phyloP scores from a whole-genome alignment of 2,797 vertebrate genomes.

The Microctenopoma steveboyesi region DNA sequence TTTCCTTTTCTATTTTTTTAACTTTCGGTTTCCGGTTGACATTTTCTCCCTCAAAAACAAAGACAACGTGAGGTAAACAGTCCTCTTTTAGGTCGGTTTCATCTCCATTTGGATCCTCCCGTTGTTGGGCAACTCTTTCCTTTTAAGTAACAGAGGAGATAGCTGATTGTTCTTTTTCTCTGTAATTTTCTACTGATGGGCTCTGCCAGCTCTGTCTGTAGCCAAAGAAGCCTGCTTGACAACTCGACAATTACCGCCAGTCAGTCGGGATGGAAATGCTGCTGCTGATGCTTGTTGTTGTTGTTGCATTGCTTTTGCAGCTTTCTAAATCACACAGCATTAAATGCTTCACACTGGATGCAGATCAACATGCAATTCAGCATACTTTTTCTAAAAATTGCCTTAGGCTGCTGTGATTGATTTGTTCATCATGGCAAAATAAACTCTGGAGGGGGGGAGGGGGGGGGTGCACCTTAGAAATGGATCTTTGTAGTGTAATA shows the following conservation, averaged over 20 bases:
- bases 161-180: conserved; percentile 77
- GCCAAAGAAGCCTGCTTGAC: conserved; percentile 80
- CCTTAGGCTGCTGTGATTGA: conserved; percentile 46
- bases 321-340: conserved; percentile 54
- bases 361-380: conserved; percentile 54
- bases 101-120: conserved; percentile 63
- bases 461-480: conserved; percentile 21
- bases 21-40: conserved; percentile 58
- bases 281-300: conserved; percentile 40
- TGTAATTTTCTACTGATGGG: conserved; percentile 83
- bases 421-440: conserved; percentile 43
- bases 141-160: conserved; percentile 79
- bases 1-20: conserved; percentile 13
- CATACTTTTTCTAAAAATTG: conserved; percentile 32
- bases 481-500: conserved; percentile 26
- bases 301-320: conserved; percentile 57
- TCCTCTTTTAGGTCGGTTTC: conserved; percentile 69
- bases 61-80: conserved; percentile 62
- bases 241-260: conserved; percentile 82
- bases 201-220: conserved; percentile 74
- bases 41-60: conserved; percentile 70
- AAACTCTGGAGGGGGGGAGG: conserved; percentile 3
- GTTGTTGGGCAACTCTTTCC: conserved; percentile 72
- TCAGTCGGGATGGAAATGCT: conserved; percentile 73
- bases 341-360: conserved; percentile 50